Conservation (phyloP, 2,888 invertebrate species). For the Parasteatoda lunata region DNA sequence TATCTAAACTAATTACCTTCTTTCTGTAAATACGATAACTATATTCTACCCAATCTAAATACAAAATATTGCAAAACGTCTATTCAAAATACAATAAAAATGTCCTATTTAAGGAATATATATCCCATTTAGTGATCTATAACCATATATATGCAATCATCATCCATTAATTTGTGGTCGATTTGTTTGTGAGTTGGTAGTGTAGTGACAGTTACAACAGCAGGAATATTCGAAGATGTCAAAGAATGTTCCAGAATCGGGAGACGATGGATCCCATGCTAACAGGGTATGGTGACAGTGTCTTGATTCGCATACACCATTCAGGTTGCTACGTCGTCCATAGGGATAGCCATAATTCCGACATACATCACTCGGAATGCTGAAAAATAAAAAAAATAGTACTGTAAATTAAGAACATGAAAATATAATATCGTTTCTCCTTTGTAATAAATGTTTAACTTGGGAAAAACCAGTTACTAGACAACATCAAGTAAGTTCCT, state of each 20-base stretch:
- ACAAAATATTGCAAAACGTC: too few species aligned
- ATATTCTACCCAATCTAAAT: too few species aligned
- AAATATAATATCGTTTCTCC: too few species aligned
- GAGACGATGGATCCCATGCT: conserved; percentile 62
- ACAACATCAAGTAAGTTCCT: too few species aligned
- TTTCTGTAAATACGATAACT: too few species aligned
- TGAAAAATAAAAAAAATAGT: neutral
- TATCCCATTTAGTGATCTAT: too few species aligned
- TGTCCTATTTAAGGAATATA: too few species aligned
- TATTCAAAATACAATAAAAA: too few species aligned
- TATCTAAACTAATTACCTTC: too few species aligned
- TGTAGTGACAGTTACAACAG: conserved; percentile 58
- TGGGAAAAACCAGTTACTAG: too few species aligned
- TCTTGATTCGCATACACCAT: conserved; percentile 37
- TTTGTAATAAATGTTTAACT: too few species aligned
- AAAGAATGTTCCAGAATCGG: conserved; percentile 63
- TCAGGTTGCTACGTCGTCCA: neutral
- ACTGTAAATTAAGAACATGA: too few species aligned
- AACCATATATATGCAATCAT: neutral
- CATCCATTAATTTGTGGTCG: conserved; percentile 3
- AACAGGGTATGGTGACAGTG: conserved; percentile 66
- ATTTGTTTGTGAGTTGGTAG: neutral
- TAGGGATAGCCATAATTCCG: conserved; percentile 44
- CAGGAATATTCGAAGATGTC: conserved; percentile 66
- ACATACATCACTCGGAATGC: conserved; percentile 56